Base-by-base conservation (phyloP, 2,113 vertebrate genomes). In the Lutjanus erythropterus region DNA sequence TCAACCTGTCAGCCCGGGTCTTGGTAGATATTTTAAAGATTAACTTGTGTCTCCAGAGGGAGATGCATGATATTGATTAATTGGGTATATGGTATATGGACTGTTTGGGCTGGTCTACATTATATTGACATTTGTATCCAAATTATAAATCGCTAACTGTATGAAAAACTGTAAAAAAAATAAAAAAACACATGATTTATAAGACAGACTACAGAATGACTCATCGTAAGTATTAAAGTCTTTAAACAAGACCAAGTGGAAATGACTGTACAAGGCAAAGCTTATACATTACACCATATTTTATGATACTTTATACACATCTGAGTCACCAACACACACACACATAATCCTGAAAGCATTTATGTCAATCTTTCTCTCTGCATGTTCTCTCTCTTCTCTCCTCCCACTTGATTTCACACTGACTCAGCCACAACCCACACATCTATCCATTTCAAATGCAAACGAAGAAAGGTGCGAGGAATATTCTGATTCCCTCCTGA, bases 391-490 rank as follows among this genome's bases (percentile, higher is more conserved):
- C 25, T 23, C n/a, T 42, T 52, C 61, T 56, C 61, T 71, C 80
- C 75, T 75, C 78, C 80, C 47, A 81, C 75, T 11, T 8, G 18
- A 27, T 86, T 84, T 87, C 89, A 84, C 87, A 68, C 85, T 87
- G 82, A 89, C 69, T 85, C 85, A 87, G 29, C 49, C 18, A 6
- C 73, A 60, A 6, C 84, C 75, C 80, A 75, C 84, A 19, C 73
- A 66, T 53, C 16, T 5, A 39, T 9, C 53, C 23, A 62, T 64
- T 66, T 46, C 33, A 70, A 53, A 71, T 46, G 49, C 52, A 77
- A 50, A 29, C 49, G 35, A 37, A 75, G 44, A 58, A 23, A 27
- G 39, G 10, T 46, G 42, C 6, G 21, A 4, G 14, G 35, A 62
- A 41, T 11, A 65, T 33, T 44, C 42, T 4, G 18, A 25, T 61